These are phyloP conservation scores for Caenorhabditis remanei DNA, from an alignment of 1,140 invertebrate genomes.

Conservation along the genomic window DNA sequence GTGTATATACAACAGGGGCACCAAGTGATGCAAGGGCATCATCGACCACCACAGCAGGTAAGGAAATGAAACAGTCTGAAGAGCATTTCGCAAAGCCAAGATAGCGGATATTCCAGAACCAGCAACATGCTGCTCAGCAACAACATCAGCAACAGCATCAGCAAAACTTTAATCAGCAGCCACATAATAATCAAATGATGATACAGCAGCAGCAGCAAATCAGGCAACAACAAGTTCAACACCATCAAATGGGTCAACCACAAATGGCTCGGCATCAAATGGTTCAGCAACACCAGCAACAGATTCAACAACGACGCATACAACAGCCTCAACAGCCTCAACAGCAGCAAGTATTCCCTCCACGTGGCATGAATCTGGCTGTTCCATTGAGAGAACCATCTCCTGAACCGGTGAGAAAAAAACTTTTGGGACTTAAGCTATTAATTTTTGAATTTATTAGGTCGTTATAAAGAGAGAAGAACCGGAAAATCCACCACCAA, in stretches of 20 bases:
- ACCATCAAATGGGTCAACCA: background rate
- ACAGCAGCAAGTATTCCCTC: background rate
- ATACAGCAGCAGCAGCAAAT: background rate
- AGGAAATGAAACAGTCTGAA: no score
- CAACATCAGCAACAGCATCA: background rate
- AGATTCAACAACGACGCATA: background rate
- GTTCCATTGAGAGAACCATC: conserved; percentile 40
- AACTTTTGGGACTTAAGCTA: background rate
- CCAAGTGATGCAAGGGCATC: no score
- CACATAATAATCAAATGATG: background rate
- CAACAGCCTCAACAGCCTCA: background rate
- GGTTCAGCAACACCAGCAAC: background rate
- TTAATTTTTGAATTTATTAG: background rate
- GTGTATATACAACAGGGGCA: background rate
- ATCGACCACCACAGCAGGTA: background rate
- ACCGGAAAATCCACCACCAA: background rate
- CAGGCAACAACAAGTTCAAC: background rate
- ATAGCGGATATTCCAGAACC: conserved; percentile 29
- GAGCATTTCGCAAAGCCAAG: no score
- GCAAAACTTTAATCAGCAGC: background rate
- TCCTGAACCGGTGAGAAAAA: conserved; percentile 16
- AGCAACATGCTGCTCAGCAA: conserved; percentile 22
- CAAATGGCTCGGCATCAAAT: background rate
- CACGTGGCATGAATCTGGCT: conserved; percentile 23
- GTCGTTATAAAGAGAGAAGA: background rate